These are phyloP conservation scores for Drosophila paranaensis DNA, from an alignment of 2,888 invertebrate genomes.

Conservation along the genomic window DNA sequence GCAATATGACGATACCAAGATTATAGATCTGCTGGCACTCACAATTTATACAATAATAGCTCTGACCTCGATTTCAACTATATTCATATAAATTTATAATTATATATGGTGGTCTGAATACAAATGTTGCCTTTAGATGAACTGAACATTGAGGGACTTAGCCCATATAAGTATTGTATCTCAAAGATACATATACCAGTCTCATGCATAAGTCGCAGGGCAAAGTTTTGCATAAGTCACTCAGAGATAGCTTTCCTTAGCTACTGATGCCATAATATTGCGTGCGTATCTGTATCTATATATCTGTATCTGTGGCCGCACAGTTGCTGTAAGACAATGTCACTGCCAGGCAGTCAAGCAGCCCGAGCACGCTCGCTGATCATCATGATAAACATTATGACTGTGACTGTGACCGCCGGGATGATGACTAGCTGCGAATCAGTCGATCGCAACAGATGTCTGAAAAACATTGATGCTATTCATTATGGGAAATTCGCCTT, in stretches of 20 bases:
- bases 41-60: background rate
- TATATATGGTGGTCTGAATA: no score
- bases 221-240: conserved; percentile 1
- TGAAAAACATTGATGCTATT: conserved; percentile 28
- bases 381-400: conserved; percentile 19
- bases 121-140: no score
- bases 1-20: background rate
- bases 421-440: conserved; percentile 22
- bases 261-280: conserved; percentile 23
- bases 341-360: conserved; percentile 30
- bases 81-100: background rate
- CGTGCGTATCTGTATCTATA: conserved; percentile 14
- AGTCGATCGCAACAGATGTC: conserved; percentile 18
- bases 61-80: background rate
- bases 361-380: background rate
- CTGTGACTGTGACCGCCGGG: conserved; percentile 19
- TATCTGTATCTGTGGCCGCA: conserved; percentile 3
- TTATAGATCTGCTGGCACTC: background rate
- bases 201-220: background rate
- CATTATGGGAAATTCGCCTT: conserved; percentile 30
- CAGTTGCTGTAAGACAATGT: conserved; percentile 39
- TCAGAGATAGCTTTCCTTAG: conserved; percentile 4
- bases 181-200: no score
- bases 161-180: no score
- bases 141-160: no score